Evolutionary conservation across 2,113 vertebrate species (phyloP), one percentile per base, ranked within the genome.

Genomic region (Nothocercus nigrocapillus): DNA sequence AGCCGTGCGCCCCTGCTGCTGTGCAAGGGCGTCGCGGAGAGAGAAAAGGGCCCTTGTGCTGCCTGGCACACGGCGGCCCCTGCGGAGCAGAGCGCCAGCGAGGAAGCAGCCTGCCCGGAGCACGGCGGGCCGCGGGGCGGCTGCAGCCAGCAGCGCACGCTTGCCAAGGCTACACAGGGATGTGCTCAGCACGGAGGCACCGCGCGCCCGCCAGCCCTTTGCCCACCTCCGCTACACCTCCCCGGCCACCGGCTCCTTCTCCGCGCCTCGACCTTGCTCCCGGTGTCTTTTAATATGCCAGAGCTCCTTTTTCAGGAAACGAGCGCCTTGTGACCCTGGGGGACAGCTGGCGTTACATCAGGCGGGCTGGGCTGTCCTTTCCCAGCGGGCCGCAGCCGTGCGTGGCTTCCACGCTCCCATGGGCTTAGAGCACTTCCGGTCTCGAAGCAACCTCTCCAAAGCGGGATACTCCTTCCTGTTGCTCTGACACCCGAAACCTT

Each of bases 361-460:
- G 69, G 38, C 21, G 68, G 73, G 76, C 49, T 47, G 47, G 73
- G 86, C 36, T 2, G 1, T 42, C 1, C 0, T 11, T 61, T 45
- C 38, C 3, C 0, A 64, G 22, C 24, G 49, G 61, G 70, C 51
- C 11, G 53, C 32, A 44, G 74, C 59, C 27, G 61, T 3, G 0
- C 9, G 70, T 6, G 42, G 44, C 63, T 61, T 64, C 44, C 10
- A 1, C 1, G 0, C 44, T 89, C 45, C 47, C 15, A 0, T 1
- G 1, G 84, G 88, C 85, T 96, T 91, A 96, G 59, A 72, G 67
- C 47, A 90, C 81, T 93, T 96, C 94, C 91, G 90, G 91, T 95
- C 94, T 34, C 13, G 67, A 70, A 75, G 61, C 27, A 68, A 88
- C 53, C 0, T 5, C 38, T 76, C 79, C 3, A 42, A 81, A 27